A percentile compares a stretch with the other conserved stretches of the same genome.
phyloP scores from a whole-genome alignment of 2,888 invertebrate genomes.

The Apamea anceps region DNA sequence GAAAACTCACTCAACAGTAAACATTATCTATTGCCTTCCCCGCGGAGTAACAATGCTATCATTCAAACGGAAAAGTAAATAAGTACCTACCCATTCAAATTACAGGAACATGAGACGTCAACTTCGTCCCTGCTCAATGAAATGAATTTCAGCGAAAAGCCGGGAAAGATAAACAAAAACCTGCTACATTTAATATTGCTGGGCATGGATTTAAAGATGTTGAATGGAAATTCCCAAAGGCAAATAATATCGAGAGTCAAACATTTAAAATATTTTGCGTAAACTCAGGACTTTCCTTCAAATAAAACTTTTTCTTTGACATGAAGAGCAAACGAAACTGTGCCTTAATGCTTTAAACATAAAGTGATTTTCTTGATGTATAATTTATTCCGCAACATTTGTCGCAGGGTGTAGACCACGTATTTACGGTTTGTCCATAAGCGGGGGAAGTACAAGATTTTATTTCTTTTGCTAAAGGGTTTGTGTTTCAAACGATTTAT shows the following conservation, averaged over 20 bases:
- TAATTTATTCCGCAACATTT: conserved; percentile 51
- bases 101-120: not conserved
- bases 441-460: conserved; percentile 25
- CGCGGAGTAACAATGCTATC: not conserved
- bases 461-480: conserved; percentile 10
- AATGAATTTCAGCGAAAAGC: conserved; percentile 5
- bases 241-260: conserved; percentile 46
- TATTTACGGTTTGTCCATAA: conserved; percentile 19
- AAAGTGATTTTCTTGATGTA: conserved; percentile 34
- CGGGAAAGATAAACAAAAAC: conserved; percentile 13
- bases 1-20: not conserved
- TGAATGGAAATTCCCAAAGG: conserved; percentile 26
- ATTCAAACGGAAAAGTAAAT: not conserved
- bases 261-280: conserved; percentile 38
- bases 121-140: not conserved
- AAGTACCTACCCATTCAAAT: not conserved
- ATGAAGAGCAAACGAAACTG: conserved; percentile 20
- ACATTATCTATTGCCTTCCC: not conserved
- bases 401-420: conserved; percentile 46
- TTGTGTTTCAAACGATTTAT: conserved; percentile 11
- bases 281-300: conserved; percentile 16
- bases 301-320: conserved; percentile 26
- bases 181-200: conserved; percentile 2
- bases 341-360: not conserved
- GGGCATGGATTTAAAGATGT: conserved; percentile 10